phyloP scores from a whole-genome alignment of 2,113 vertebrate species.

The Ceyx cyanopectus region DNA sequence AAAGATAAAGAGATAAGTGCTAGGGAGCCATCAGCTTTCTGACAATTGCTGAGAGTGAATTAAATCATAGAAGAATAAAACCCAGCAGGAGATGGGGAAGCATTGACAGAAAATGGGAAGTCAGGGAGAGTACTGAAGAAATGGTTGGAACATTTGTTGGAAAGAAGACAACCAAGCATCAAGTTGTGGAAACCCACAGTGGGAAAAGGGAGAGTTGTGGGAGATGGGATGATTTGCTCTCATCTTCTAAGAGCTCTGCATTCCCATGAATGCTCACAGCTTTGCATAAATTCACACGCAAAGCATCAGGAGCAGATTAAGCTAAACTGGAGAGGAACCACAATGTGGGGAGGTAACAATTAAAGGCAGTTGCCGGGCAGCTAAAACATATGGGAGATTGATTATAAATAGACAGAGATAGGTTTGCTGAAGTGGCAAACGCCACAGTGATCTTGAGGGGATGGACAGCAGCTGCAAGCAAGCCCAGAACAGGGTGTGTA shows the following conservation, averaged over 20 bases:
- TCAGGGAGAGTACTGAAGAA: slow-evolving; percentile 13
- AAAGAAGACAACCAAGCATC: not conserved
- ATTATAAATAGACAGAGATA: slow-evolving; percentile 15
- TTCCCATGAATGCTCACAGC: slow-evolving; percentile 52
- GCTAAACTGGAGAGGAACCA: slow-evolving; percentile 42
- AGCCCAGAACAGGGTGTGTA: not conserved
- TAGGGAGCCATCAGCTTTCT: slow-evolving; percentile 16
- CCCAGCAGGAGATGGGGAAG: not conserved
- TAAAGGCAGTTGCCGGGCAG: slow-evolving; percentile 40
- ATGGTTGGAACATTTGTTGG: slow-evolving; percentile 9
- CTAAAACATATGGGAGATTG: not conserved
- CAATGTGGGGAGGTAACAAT: slow-evolving; percentile 34
- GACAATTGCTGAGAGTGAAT: slow-evolving; percentile 31
- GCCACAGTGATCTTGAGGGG: not conserved
- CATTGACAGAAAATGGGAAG: slow-evolving; percentile 53
- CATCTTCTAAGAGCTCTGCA: slow-evolving; percentile 32
- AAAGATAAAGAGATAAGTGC: slow-evolving; percentile 45
- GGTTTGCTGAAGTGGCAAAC: not conserved
- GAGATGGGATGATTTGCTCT: slow-evolving; percentile 25
- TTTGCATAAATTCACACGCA: slow-evolving; percentile 54
- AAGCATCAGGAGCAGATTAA: slow-evolving; percentile 65
- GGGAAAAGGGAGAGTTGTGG: slow-evolving; percentile 64
- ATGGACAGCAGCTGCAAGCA: not conserved
- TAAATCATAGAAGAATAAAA: slow-evolving; percentile 53
- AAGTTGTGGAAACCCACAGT: slow-evolving; percentile 31